Conservation (phyloP, 2,888 invertebrate genomes). For the Monochamus alternatus region DNA sequence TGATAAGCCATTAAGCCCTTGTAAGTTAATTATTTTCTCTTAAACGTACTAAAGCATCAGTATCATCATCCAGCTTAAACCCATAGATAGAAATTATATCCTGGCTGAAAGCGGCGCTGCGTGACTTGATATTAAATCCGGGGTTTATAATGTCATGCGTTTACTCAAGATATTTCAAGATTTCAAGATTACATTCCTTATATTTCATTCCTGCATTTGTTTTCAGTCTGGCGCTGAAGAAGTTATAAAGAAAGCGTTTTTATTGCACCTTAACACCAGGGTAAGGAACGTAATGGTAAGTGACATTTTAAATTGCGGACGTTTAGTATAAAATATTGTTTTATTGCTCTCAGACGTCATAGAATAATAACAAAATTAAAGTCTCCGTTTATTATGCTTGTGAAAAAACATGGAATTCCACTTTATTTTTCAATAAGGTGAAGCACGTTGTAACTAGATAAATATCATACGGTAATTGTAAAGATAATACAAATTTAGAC, state of each 20-base stretch:
- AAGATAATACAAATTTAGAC: too few species aligned
- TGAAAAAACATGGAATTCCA: too few species aligned
- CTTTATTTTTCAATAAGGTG: too few species aligned
- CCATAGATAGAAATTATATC: slow-evolving; percentile 30
- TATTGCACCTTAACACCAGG: not conserved
- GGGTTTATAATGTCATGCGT: slow-evolving; percentile 26
- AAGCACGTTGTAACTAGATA: too few species aligned
- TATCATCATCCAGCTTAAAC: slow-evolving; percentile 21
- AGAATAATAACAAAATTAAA: too few species aligned
- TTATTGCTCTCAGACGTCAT: too few species aligned
- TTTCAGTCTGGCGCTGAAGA: not conserved
- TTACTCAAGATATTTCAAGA: slow-evolving; percentile 10
- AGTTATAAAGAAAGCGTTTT: not conserved
- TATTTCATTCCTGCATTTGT: not conserved
- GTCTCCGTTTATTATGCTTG: too few species aligned
- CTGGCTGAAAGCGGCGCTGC: slow-evolving; percentile 22
- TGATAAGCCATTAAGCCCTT: slow-evolving; percentile 19
- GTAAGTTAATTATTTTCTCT: slow-evolving; percentile 30
- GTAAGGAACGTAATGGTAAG: too few species aligned
- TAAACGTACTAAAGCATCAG: slow-evolving; percentile 3
- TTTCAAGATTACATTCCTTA: slow-evolving; percentile 8
- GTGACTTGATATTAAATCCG: slow-evolving; percentile 26
- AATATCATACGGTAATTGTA: too few species aligned
- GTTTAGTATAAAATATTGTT: too few species aligned
- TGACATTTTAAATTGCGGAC: too few species aligned